Conservation (phyloP, 2,797 vertebrate genomes). For the Siniperca scherzeri region DNA sequence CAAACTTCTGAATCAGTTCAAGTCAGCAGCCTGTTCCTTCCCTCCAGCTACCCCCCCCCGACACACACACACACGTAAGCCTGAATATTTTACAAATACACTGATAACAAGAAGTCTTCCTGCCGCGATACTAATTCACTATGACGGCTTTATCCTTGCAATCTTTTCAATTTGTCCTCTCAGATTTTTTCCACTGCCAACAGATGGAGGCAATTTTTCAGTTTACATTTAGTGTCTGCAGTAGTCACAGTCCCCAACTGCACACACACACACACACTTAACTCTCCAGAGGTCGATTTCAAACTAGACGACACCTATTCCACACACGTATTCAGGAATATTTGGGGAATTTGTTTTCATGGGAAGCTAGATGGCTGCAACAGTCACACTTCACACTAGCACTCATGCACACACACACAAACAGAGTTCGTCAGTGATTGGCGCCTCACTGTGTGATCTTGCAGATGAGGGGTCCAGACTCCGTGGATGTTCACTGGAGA, state of each 20-base stretch:
- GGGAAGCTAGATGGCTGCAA: conserved; percentile 22
- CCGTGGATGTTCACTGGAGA: conserved; percentile 65
- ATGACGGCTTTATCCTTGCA: conserved; percentile 79
- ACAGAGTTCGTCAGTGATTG: conserved; percentile 49
- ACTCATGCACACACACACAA: conserved; percentile 5
- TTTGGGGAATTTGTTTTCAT: conserved; percentile 41
- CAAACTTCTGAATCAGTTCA: conserved; percentile 62
- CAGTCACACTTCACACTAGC: conserved; percentile 8
- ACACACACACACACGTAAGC: conserved; percentile 41
- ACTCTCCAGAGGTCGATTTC: conserved; percentile 44
- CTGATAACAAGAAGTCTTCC: conserved; percentile 73
- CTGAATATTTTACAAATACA: conserved; percentile 80
- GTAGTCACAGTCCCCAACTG: conserved; percentile 36
- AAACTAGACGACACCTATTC: conserved; percentile 41
- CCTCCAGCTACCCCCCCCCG: conserved; percentile 49
- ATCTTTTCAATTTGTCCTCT: conserved; percentile 83
- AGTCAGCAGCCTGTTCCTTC: conserved; percentile 53
- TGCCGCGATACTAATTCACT: conserved; percentile 74
- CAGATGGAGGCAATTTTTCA: conserved; percentile 78
- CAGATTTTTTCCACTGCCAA: conserved; percentile 70
- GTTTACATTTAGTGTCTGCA: conserved; percentile 70
- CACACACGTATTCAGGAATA: conserved; percentile 26
- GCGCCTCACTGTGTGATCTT: conserved; percentile 59
- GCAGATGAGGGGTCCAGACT: conserved; percentile 65
- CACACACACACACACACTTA: conserved; percentile 20